Evolutionary conservation across 2,888 invertebrate species (phyloP).

Genomic region (Julus scanicus): DNA sequence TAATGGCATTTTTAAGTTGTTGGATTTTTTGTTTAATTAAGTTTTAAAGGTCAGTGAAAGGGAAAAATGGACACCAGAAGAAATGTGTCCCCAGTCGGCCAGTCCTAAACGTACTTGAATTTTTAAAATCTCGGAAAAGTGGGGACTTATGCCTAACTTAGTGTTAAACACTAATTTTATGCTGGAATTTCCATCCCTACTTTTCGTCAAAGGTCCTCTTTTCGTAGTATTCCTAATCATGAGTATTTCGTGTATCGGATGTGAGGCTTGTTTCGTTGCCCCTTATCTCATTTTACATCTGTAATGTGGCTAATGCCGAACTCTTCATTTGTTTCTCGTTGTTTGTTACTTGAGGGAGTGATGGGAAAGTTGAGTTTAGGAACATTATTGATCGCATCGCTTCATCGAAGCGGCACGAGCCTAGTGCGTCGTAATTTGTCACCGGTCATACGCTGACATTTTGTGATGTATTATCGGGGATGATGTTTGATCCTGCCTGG

Average conservation of each 20-base stretch:
- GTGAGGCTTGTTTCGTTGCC: background rate
- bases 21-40: too few relatives aligned
- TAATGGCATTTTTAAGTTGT: too few relatives aligned
- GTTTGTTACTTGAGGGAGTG: background rate
- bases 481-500: conserved; percentile 37
- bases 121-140: too few relatives aligned
- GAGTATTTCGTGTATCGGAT: background rate
- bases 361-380: background rate
- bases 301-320: background rate
- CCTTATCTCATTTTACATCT: background rate
- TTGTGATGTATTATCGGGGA: conserved; percentile 8
- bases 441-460: conserved; percentile 5
- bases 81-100: too few relatives aligned
- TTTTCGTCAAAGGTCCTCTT: background rate
- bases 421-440: conserved; percentile 3
- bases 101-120: too few relatives aligned
- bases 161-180: too few relatives aligned
- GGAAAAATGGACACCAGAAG: too few relatives aligned
- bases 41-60: too few relatives aligned
- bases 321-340: background rate
- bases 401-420: conserved; percentile 31
- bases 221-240: background rate
- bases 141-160: too few relatives aligned
- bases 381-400: conserved; percentile 27
- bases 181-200: too few relatives aligned